Evolutionary conservation across 2,797 vertebrate species (phyloP), one percentile per base, ranked within the genome.

Genomic region (Dryobates pubescens): DNA sequence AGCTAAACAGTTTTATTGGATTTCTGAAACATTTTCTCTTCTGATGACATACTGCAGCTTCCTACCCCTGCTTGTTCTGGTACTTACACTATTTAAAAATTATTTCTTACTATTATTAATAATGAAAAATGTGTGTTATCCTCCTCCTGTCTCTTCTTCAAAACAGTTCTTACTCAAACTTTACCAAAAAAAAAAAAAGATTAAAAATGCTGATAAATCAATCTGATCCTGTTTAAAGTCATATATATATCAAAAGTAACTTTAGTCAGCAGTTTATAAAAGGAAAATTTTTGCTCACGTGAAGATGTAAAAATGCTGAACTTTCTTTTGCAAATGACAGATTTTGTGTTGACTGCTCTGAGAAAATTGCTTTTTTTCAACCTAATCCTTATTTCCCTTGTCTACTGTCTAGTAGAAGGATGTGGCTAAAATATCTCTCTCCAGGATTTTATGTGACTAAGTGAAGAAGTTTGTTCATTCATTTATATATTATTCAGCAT

Each of bases 391-490:
- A 77, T 14, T 89, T 24, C 30, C 29, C 13, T 89, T 85, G 45
- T 53, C 65, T 82, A 14, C 23, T 70, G 13, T 26, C 30, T 53
- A 16, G 16, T 32, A 64, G 49, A 51, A 51, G 3, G 19, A 82
- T 69, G 87, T 85, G 45, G 32, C 58, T 53, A 80, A 88, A 84
- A 86, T 29, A 0, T 80, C 13, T 88, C 68, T 84, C 61, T 81
- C 47, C 63, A 86, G 58, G 73, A 71, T 85, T 91, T 87, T 85
- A 49, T 74, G 19, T 78, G 83, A 85, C 59, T 63, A 79, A 82
- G 38, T 59, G 23, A 70, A 84, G 43, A 16, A 30, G 17, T 36
- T 49, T 73, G 49, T 69, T 71, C 51, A 45, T 78, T 92, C 23
- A 38, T 71, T 81, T 75, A 47, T 70, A 12, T 59, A 34, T 82